Percentiles rank a stretch among this genome's conserved stretches.
These are phyloP conservation scores for Lordiphosa andalusiaca DNA, from an alignment of 2,888 invertebrate genomes.

Conservation along the genomic window DNA sequence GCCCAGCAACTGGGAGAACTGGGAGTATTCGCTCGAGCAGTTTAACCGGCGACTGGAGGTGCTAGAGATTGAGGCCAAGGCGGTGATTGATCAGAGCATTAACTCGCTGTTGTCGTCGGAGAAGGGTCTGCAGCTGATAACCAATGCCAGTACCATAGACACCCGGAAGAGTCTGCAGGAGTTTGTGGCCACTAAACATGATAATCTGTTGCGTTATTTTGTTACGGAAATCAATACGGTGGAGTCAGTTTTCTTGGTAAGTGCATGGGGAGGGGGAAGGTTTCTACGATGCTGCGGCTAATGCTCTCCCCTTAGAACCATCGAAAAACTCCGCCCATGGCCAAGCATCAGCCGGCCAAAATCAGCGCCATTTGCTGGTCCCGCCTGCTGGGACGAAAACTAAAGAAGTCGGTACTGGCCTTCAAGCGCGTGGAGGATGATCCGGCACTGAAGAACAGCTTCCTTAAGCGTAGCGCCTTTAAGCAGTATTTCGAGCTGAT, in stretches of 20 bases:
- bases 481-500: slow-evolving; percentile 89
- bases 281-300: neutral
- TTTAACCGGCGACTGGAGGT: slow-evolving; percentile 88
- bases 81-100: slow-evolving; percentile 93
- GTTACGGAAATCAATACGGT: slow-evolving; percentile 89
- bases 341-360: slow-evolving; percentile 89
- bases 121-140: slow-evolving; percentile 88
- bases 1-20: slow-evolving; percentile 89
- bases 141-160: slow-evolving; percentile 89
- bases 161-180: slow-evolving; percentile 87
- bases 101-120: slow-evolving; percentile 89
- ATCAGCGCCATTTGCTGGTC: slow-evolving; percentile 94
- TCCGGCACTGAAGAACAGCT: slow-evolving; percentile 83
- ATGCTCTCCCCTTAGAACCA: slow-evolving; percentile 7
- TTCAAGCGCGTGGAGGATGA: slow-evolving; percentile 84
- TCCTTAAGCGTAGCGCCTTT: slow-evolving; percentile 88
- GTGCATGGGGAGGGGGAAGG: slow-evolving; percentile 30
- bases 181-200: slow-evolving; percentile 90
- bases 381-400: slow-evolving; percentile 87
- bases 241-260: slow-evolving; percentile 87
- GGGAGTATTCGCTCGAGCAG: slow-evolving; percentile 90
- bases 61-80: slow-evolving; percentile 90
- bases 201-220: slow-evolving; percentile 91
- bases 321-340: slow-evolving; percentile 80
- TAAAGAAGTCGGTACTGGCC: slow-evolving; percentile 89